These are phyloP conservation scores for Sorex fumeus DNA, from an alignment of 2,113 vertebrate genomes.

Conservation along the genomic window DNA sequence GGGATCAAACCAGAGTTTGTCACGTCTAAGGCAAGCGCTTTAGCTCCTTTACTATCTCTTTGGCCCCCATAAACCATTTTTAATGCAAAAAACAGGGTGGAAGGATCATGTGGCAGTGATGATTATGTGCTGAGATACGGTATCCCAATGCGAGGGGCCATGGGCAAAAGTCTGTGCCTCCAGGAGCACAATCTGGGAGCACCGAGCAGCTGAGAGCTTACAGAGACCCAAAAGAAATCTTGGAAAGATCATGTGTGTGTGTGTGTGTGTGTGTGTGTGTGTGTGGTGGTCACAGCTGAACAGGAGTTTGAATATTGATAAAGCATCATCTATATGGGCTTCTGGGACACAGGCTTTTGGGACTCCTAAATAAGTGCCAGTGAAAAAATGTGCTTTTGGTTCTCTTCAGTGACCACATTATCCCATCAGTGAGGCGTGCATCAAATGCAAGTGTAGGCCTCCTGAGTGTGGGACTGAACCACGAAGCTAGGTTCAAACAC, in stretches of 20 bases:
- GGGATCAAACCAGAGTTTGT: too few relatives aligned
- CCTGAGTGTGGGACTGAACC: not conserved
- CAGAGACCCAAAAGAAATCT: not conserved
- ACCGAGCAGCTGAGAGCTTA: too few relatives aligned
- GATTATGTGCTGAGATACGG: too few relatives aligned
- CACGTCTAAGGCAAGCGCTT: too few relatives aligned
- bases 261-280: too few relatives aligned
- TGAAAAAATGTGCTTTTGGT: not conserved
- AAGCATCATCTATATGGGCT: not conserved
- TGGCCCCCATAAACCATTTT: too few relatives aligned
- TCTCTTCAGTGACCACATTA: not conserved
- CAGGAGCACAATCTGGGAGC: too few relatives aligned
- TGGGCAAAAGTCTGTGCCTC: too few relatives aligned
- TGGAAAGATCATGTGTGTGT: not conserved
- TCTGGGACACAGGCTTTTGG: not conserved
- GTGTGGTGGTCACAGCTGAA: not conserved
- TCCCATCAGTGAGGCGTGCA: not conserved
- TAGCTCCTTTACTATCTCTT: too few relatives aligned
- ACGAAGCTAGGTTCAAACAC: not conserved
- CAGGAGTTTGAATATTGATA: not conserved
- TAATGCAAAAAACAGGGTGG: too few relatives aligned
- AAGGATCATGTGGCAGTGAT: too few relatives aligned
- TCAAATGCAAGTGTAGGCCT: not conserved
- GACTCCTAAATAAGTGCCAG: not conserved
- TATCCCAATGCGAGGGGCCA: too few relatives aligned